Percentiles rank a stretch among this genome's conserved stretches.
These are phyloP conservation scores for Parambassis ranga DNA, from an alignment of 2,797 vertebrate genomes.

Conservation along the genomic window DNA sequence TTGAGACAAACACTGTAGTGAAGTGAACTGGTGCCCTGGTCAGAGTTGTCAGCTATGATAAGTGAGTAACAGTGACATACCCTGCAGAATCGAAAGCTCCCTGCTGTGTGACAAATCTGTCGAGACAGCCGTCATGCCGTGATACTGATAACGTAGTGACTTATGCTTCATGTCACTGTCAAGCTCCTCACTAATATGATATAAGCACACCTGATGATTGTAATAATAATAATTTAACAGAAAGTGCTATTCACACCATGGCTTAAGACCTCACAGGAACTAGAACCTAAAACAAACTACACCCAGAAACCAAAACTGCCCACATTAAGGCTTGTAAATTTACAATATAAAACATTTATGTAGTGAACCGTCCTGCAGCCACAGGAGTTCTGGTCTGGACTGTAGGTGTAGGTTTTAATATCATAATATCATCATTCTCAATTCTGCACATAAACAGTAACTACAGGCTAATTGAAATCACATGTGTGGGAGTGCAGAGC, in stretches of 20 bases:
- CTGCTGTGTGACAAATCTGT: slow-evolving; percentile 58
- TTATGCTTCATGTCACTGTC: slow-evolving; percentile 59
- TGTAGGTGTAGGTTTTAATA: too few relatives aligned
- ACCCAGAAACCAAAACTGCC: too few relatives aligned
- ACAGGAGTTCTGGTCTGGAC: too few relatives aligned
- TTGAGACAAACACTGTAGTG: neutral
- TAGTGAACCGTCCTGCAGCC: too few relatives aligned
- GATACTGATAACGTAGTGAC: slow-evolving; percentile 58
- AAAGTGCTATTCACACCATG: neutral
- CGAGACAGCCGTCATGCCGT: slow-evolving; percentile 45
- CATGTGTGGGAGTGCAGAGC: neutral
- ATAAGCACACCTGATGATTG: slow-evolving; percentile 33
- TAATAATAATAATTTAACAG: neutral
- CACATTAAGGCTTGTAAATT: too few relatives aligned
- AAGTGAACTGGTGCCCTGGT: slow-evolving; percentile 41
- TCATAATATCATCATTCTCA: too few relatives aligned
- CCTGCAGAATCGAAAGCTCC: slow-evolving; percentile 52
- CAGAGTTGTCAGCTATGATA: slow-evolving; percentile 64
- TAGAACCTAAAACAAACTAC: too few relatives aligned
- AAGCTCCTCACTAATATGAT: slow-evolving; percentile 20
- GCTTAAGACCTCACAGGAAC: too few relatives aligned
- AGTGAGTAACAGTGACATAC: slow-evolving; percentile 50
- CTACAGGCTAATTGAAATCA: neutral
- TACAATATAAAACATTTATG: too few relatives aligned
- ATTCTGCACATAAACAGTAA: too few relatives aligned